These are phyloP conservation scores for Stenodema calcarata DNA, from an alignment of 2,888 invertebrate species.

Conservation along the genomic window DNA sequence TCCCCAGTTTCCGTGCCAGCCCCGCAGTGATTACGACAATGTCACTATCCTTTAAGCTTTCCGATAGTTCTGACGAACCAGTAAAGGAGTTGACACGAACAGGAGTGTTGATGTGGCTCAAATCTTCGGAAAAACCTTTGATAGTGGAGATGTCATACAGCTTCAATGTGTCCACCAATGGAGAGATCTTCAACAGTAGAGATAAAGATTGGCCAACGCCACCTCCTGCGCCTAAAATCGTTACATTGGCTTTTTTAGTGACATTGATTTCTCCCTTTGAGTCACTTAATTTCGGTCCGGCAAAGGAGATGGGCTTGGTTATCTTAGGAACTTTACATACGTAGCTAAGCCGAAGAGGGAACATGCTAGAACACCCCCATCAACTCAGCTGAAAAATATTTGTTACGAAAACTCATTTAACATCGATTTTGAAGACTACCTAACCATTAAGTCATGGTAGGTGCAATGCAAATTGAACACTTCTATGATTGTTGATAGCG, in stretches of 20 bases:
- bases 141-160: slow-evolving; percentile 95
- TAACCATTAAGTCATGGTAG: too few relatives aligned
- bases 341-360: too few relatives aligned
- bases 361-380: too few relatives aligned
- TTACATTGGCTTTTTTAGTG: background rate
- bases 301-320: too few relatives aligned
- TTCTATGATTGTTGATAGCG: too few relatives aligned
- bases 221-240: slow-evolving; percentile 93
- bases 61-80: slow-evolving; percentile 78
- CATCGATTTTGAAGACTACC: too few relatives aligned
- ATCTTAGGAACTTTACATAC: too few relatives aligned
- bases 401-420: too few relatives aligned
- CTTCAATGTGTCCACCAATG: slow-evolving; percentile 80
- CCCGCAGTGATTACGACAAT: slow-evolving; percentile 97
- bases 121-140: slow-evolving; percentile 90
- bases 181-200: slow-evolving; percentile 87
- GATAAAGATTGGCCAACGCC: slow-evolving; percentile 98
- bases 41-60: slow-evolving; percentile 77
- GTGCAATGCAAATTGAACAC: too few relatives aligned
- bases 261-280: background rate
- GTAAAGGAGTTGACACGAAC: slow-evolving; percentile 78
- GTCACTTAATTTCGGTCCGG: too few relatives aligned
- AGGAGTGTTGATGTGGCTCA: slow-evolving; percentile 93
- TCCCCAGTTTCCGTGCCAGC: slow-evolving; percentile 98
- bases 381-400: too few relatives aligned